These are phyloP conservation scores for Sceloporus undulatus DNA, from an alignment of 2,113 vertebrate genomes.

Conservation along the genomic window DNA sequence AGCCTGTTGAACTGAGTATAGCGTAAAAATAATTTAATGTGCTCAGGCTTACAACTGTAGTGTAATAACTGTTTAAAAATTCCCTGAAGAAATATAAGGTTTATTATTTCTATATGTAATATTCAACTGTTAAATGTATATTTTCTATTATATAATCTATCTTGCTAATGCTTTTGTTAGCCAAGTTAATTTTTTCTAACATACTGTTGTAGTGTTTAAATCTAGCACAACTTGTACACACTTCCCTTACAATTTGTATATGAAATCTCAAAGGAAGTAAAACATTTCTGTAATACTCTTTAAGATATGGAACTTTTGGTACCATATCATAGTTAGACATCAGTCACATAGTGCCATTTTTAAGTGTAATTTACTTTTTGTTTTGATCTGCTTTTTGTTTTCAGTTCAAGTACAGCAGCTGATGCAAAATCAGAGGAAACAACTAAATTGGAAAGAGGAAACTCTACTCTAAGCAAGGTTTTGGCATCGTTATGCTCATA, in stretches of 20 bases:
- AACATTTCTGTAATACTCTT: conserved; percentile 28
- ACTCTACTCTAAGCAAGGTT: conserved; percentile 86
- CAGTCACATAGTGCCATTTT: conserved; percentile 70
- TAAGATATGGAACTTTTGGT: conserved; percentile 27
- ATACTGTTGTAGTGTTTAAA: conserved; percentile 1
- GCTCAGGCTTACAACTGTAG: not conserved
- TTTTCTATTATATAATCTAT: conserved; percentile 1
- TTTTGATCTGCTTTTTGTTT: conserved; percentile 86
- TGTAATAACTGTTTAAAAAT: not conserved
- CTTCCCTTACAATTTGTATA: conserved; percentile 8
- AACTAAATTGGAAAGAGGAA: conserved; percentile 82
- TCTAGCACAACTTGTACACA: not conserved
- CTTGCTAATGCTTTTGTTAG: conserved; percentile 25
- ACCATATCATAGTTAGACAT: conserved; percentile 45
- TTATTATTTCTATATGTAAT: conserved; percentile 22
- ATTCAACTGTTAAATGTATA: conserved; percentile 16
- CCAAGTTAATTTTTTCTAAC: conserved; percentile 25
- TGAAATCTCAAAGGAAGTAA: conserved; percentile 3
- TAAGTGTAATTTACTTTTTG: conserved; percentile 86
- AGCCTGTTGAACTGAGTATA: not conserved
- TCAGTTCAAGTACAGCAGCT: conserved; percentile 84
- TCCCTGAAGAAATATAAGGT: not conserved
- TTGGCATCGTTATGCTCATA: conserved; percentile 85
- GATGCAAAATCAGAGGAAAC: conserved; percentile 85
- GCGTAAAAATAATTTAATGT: not conserved